Conservation (phyloP, 2,888 invertebrate genomes). For the Stegophylla sp. region DNA sequence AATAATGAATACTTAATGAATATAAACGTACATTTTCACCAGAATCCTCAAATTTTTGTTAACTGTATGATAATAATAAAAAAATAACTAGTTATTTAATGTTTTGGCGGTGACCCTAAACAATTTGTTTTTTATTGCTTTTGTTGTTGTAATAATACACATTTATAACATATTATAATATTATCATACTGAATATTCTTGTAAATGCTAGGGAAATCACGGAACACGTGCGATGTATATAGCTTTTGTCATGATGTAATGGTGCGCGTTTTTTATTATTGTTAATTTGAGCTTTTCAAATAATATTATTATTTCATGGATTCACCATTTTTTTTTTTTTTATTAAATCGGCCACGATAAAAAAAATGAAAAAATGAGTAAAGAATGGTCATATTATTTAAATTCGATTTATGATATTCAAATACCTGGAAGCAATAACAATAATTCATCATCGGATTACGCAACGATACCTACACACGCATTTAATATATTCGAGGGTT, state of each 20-base stretch:
- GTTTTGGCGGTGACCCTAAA: too few species aligned
- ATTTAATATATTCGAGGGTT: slow-evolving; percentile 32
- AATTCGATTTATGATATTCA: slow-evolving; percentile 46
- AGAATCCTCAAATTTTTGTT: too few species aligned
- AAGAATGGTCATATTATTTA: neutral
- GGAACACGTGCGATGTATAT: neutral
- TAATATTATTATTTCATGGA: slow-evolving; percentile 3
- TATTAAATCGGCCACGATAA: neutral
- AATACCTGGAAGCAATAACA: slow-evolving; percentile 45
- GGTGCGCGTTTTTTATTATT: neutral
- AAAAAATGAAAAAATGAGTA: slow-evolving; percentile 24
- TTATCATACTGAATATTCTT: too few species aligned
- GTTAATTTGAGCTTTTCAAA: slow-evolving; percentile 30
- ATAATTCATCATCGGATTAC: slow-evolving; percentile 53
- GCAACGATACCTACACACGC: slow-evolving; percentile 16
- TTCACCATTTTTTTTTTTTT: neutral
- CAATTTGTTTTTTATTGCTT: too few species aligned
- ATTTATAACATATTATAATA: too few species aligned
- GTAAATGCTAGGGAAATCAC: slow-evolving; percentile 5
- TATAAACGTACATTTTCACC: too few species aligned
- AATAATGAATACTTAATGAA: too few species aligned
- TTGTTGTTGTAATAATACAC: too few species aligned
- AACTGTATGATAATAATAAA: too few species aligned
- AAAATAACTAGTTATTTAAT: too few species aligned
- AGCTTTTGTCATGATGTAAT: slow-evolving; percentile 28